Evolutionary conservation across 2,888 invertebrate species (phyloP), one percentile per base, ranked within the genome.

Genomic region (Empis livida): DNA sequence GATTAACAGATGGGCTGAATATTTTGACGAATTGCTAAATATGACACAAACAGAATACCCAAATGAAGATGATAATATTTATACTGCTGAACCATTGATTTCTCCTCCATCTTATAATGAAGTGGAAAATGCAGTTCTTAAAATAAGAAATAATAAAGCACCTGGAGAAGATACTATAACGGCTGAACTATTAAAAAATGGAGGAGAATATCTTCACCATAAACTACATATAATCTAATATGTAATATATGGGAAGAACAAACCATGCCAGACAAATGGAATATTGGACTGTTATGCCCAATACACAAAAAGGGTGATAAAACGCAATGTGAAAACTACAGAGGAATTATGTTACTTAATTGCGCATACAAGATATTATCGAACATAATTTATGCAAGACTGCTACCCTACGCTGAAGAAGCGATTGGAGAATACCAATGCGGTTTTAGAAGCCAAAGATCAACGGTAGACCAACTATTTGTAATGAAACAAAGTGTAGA

Each of bases 271-370:
- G 45, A 45, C 3, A 38, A 45, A 16, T 40, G 45, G 41, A 17
- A 14, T 27, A 31, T 8, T 16, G 11, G 41, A 11, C 40, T 46
- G 10, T n/a, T 41, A 13, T 42, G 41, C 23, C 42, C 45, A 10
- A 41, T 46, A 14, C 41, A 46, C 15, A 42, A 46, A 31, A 42
- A 46, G 8, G 40, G 45, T 13, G 35, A 42, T 27, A 46, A 42
- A 20, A 6, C 40, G 6, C 6, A 14, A 10, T 46, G 45, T 32
- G 20, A 42, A 11, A 46, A 46, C 17, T 46, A 46, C 35, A 30
- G 45, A 31, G 45, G 42, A 39, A 46, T 46, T 13, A 27, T 16
- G 14, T 11, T 46, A n/a, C 23, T 46, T 8, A 32, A 35, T 32
- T 20, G 20, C 32, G 13, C 35, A 14, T 31, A 42, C 15, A 46